Percentiles rank a stretch among this genome's conserved stretches.
Evolutionary conservation across 2,888 invertebrate genomes (phyloP).

Genomic region (Lasius platythorax): DNA sequence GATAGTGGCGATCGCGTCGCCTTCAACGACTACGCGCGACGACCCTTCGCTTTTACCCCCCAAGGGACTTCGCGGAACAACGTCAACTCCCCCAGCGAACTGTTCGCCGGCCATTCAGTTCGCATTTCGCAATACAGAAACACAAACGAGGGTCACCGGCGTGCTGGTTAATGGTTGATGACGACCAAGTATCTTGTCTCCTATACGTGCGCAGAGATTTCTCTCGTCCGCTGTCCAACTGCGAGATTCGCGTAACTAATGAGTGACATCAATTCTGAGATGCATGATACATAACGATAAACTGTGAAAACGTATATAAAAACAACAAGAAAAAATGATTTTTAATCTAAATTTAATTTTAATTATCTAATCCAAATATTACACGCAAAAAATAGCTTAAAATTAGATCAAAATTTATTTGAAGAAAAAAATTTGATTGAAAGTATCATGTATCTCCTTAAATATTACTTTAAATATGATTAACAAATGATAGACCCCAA

Average conservation of each 20-base stretch:
- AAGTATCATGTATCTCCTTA: not conserved
- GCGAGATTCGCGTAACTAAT: not conserved
- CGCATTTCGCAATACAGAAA: slow-evolving; percentile 58
- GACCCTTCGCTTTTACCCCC: slow-evolving; percentile 76
- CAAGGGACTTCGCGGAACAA: slow-evolving; percentile 78
- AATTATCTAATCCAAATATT: not conserved
- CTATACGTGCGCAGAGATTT: slow-evolving; percentile 23
- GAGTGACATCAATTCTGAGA: not conserved
- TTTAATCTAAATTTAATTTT: not conserved
- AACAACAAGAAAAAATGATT: not conserved
- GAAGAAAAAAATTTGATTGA: not conserved
- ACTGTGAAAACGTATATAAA: not conserved
- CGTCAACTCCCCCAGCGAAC: slow-evolving; percentile 69
- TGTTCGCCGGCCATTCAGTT: slow-evolving; percentile 63
- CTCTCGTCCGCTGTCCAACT: slow-evolving; percentile 11
- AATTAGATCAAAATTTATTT: not conserved
- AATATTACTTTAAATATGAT: too few species aligned
- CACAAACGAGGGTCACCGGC: slow-evolving; percentile 51
- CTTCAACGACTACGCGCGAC: slow-evolving; percentile 73
- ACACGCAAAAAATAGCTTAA: not conserved
- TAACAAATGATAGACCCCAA: not conserved
- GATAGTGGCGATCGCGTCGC: slow-evolving; percentile 82
- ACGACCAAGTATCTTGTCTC: slow-evolving; percentile 55
- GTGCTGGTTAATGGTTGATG: slow-evolving; percentile 57
- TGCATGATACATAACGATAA: not conserved